Evolutionary conservation across 2,797 vertebrate species (phyloP).

Genomic region (Scarus forsteni): DNA sequence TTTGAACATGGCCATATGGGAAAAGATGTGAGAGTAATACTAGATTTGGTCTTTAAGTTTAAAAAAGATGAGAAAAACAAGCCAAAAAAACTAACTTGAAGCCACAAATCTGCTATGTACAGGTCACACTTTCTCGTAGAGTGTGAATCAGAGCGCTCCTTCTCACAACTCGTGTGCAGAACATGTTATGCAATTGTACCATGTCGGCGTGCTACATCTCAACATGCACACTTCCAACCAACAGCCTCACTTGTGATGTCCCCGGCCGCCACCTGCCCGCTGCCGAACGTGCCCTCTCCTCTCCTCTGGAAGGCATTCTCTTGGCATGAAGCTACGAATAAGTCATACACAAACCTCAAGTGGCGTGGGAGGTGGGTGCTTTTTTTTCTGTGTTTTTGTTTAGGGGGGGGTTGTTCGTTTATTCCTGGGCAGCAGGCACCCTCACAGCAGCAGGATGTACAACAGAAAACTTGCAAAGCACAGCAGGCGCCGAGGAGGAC

Average conservation of each 20-base stretch:
- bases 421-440: constrained; percentile 51
- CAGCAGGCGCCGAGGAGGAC: constrained; percentile 46
- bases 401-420: constrained; percentile 13
- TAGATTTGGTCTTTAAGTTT: not conserved
- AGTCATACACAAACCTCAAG: constrained; percentile 35
- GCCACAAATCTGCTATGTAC: constrained; percentile 22
- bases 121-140: constrained; percentile 34
- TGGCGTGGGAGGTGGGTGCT: not conserved
- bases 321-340: constrained; percentile 47
- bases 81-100: constrained; percentile 7
- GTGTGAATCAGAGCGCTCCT: constrained; percentile 46
- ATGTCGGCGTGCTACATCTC: constrained; percentile 34
- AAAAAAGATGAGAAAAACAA: constrained; percentile 27
- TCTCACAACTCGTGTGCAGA: constrained; percentile 46
- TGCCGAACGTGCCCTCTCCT: constrained; percentile 32
- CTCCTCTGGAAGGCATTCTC: constrained; percentile 39
- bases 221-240: constrained; percentile 43
- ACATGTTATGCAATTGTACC: constrained; percentile 52
- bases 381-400: constrained; percentile 6
- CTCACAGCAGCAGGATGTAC: constrained; percentile 55
- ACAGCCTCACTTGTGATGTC: constrained; percentile 58
- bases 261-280: constrained; percentile 67
- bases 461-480: constrained; percentile 56
- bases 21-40: not conserved
- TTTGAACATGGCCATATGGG: constrained; percentile 26